phyloP scores from a whole-genome alignment of 2,888 invertebrate genomes.

The Malthinus seriepunctatus region DNA sequence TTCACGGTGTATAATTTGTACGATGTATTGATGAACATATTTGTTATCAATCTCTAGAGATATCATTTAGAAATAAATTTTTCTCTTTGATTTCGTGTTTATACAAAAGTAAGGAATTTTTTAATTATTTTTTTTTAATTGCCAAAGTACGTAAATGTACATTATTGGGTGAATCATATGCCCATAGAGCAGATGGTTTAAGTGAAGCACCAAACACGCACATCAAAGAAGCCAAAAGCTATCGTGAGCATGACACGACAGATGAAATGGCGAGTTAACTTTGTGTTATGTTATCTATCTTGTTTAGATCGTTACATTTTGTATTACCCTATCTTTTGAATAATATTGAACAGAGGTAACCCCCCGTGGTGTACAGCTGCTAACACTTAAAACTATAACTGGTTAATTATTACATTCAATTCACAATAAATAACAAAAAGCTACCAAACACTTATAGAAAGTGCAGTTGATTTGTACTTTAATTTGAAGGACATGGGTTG shows the following conservation, averaged over 20 bases:
- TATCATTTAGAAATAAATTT: background rate
- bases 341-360: conserved; percentile 18
- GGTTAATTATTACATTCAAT: conserved; percentile 42
- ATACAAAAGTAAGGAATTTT: background rate
- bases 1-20: conserved; percentile 50
- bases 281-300: conserved; percentile 31
- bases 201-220: conserved; percentile 39
- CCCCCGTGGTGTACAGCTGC: conserved; percentile 39
- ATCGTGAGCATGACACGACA: conserved; percentile 38
- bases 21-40: conserved; percentile 46
- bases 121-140: background rate
- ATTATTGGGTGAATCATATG: conserved; percentile 47
- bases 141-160: conserved; percentile 45
- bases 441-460: background rate
- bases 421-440: conserved; percentile 13
- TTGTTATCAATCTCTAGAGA: conserved; percentile 41
- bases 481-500: too few species aligned
- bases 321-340: conserved; percentile 24
- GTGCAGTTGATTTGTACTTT: too few species aligned
- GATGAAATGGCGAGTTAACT: conserved; percentile 43
- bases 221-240: conserved; percentile 32
- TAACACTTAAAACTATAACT: conserved; percentile 36
- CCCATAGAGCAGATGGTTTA: conserved; percentile 35
- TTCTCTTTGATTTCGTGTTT: background rate
- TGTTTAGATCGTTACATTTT: conserved; percentile 29